These are phyloP conservation scores for Pogonus chalceus DNA, from an alignment of 1,140 invertebrate genomes.

Conservation along the genomic window DNA sequence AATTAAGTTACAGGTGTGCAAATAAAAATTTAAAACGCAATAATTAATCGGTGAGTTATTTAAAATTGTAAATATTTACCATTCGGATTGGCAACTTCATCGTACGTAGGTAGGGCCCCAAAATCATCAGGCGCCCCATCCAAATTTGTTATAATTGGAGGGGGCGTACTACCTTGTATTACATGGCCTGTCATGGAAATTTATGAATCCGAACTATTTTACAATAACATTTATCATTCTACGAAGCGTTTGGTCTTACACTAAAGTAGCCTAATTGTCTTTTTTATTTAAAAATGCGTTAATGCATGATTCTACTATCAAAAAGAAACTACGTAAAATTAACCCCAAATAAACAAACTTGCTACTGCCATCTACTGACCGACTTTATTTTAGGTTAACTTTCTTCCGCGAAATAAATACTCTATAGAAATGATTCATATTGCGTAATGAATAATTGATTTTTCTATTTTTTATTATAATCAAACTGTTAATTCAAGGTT, in stretches of 20 bases:
- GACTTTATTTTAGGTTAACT: background rate
- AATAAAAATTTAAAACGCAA: conserved; percentile 2
- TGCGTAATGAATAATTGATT: no score
- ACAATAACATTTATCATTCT: background rate
- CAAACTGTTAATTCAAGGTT: no score
- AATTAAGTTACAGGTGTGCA: conserved; percentile 10
- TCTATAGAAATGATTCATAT: no score
- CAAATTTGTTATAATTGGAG: background rate
- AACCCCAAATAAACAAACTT: background rate
- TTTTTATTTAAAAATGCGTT: background rate
- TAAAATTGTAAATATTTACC: conserved; percentile 29
- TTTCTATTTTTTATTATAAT: no score
- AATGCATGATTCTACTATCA: background rate
- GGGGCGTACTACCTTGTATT: background rate
- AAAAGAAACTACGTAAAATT: background rate
- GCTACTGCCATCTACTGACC: background rate
- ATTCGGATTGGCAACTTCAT: conserved; percentile 47
- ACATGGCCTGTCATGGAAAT: background rate
- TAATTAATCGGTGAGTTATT: background rate
- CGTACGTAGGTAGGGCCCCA: conserved; percentile 43
- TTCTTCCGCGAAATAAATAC: no score
- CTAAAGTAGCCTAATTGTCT: background rate
- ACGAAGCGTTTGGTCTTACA: background rate
- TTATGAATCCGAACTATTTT: background rate
- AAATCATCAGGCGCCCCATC: background rate